phyloP scores from a whole-genome alignment of 2,888 invertebrate genomes.

The Heliconius ethilla region DNA sequence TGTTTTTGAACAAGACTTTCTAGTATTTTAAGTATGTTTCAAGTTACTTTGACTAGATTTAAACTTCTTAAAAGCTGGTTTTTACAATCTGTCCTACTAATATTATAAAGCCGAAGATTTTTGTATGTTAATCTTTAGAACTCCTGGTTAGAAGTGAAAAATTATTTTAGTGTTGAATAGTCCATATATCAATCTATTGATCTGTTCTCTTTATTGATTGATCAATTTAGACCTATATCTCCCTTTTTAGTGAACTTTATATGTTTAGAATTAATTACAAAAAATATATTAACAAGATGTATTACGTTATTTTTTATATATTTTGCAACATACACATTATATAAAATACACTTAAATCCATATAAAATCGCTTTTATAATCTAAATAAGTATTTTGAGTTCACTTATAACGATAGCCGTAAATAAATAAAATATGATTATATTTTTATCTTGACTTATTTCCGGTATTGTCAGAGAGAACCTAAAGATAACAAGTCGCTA shows the following conservation, averaged over 20 bases:
- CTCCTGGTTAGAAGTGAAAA: not conserved
- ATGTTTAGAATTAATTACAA: not conserved
- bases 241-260: too few species aligned
- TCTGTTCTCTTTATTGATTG: too few species aligned
- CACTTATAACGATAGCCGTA: too few species aligned
- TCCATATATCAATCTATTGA: too few species aligned
- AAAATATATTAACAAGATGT: not conserved
- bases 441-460: not conserved
- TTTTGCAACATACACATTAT: not conserved
- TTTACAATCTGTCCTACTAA: too few species aligned
- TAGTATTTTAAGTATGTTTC: slow-evolving; percentile 8
- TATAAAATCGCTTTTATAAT: too few species aligned
- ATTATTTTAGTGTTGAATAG: not conserved
- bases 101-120: not conserved
- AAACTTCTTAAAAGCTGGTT: not conserved
- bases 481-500: not conserved
- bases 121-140: not conserved
- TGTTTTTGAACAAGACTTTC: slow-evolving; percentile 6
- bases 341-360: not conserved
- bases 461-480: not conserved
- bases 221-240: too few species aligned
- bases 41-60: not conserved
- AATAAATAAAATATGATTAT: not conserved
- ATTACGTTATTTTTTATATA: not conserved
- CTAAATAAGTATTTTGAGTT: too few species aligned